phyloP scores from a whole-genome alignment of 2,888 invertebrate species.

The Scotopteryx bipunctaria region DNA sequence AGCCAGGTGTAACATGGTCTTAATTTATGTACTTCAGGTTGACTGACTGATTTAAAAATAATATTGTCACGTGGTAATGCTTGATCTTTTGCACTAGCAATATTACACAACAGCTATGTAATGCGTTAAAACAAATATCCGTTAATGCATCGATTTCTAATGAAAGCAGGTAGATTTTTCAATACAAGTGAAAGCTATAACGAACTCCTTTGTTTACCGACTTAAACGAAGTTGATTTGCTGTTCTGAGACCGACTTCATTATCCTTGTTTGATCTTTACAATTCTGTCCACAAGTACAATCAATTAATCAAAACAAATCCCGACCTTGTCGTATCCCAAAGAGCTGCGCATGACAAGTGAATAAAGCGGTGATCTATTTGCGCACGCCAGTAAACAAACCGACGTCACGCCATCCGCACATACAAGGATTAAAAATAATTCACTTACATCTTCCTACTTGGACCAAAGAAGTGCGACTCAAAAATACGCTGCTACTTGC shows the following conservation, averaged over 20 bases:
- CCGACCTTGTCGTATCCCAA: slow-evolving; percentile 19
- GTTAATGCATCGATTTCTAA: too few species aligned
- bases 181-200: too few species aligned
- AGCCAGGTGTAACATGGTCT: slow-evolving; percentile 5
- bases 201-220: not conserved
- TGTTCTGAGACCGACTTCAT: not conserved
- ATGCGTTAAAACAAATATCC: too few species aligned
- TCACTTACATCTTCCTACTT: not conserved
- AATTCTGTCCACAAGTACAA: slow-evolving; percentile 17
- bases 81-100: too few species aligned
- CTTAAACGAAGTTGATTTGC: not conserved
- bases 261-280: slow-evolving; percentile 6
- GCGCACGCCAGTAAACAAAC: slow-evolving; percentile 40
- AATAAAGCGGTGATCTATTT: slow-evolving; percentile 40
- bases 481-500: not conserved
- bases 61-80: too few species aligned
- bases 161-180: too few species aligned
- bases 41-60: not conserved
- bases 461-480: not conserved
- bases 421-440: slow-evolving; percentile 12
- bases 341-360: slow-evolving; percentile 32
- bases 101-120: too few species aligned
- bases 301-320: slow-evolving; percentile 19
- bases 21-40: slow-evolving; percentile 4
- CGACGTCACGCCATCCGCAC: slow-evolving; percentile 24